Percentiles rank a stretch among this genome's conserved stretches.
Conservation (phyloP, 2,113 vertebrate species). For the Meleagris gallopavo region DNA sequence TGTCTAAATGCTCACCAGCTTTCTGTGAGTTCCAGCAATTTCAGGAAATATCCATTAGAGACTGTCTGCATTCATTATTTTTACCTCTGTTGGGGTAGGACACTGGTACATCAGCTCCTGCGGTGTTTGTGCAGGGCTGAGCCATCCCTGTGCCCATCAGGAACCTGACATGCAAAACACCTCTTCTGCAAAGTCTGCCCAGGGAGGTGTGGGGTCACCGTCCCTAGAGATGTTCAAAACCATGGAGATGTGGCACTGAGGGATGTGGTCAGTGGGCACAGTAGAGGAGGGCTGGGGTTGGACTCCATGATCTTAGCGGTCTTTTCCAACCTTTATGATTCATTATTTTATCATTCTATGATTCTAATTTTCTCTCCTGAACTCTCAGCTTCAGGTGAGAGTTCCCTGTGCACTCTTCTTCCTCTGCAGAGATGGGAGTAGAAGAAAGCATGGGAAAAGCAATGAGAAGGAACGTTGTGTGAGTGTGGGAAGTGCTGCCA, state of each 20-base stretch:
- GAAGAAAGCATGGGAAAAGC: not conserved
- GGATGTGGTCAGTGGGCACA: too few species aligned
- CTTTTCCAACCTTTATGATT: too few species aligned
- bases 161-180: not conserved
- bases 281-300: too few species aligned
- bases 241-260: too few species aligned
- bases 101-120: not conserved
- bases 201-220: too few species aligned
- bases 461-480: not conserved
- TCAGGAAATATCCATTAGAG: not conserved
- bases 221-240: too few species aligned
- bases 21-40: not conserved
- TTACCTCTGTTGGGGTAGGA: not conserved
- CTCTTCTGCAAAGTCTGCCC: not conserved
- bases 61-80: not conserved
- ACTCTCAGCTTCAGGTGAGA: not conserved
- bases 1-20: not conserved
- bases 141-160: not conserved
- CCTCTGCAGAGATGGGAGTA: not conserved
- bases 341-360: too few species aligned
- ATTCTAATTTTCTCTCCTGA: too few species aligned
- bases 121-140: not conserved
- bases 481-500: not conserved
- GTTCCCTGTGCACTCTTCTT: not conserved
- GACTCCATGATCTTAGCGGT: too few species aligned